Conservation (phyloP, 2,797 vertebrate species). For the Sebastes hubbsi region DNA sequence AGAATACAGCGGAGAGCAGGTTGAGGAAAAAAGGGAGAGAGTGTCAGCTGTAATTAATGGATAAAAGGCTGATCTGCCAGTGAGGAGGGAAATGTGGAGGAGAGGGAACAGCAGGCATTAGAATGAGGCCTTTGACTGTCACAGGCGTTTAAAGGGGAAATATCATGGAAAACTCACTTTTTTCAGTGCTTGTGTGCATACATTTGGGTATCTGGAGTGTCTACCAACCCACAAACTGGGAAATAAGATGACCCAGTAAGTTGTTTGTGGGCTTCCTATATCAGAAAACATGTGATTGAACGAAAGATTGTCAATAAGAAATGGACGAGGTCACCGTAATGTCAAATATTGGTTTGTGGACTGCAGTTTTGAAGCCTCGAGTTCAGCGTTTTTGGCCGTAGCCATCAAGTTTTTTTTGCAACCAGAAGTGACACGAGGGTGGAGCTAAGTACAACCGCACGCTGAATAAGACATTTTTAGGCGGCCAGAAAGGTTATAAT, state of each 20-base stretch:
- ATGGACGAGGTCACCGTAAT: too few relatives aligned
- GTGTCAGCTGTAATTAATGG: conserved; percentile 54
- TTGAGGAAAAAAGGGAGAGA: conserved; percentile 21
- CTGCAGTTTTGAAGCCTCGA: too few relatives aligned
- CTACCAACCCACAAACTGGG: neutral
- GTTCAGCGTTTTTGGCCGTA: too few relatives aligned
- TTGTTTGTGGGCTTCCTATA: neutral
- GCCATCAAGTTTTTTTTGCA: too few relatives aligned
- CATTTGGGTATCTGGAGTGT: neutral
- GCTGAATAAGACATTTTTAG: too few relatives aligned
- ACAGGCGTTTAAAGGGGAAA: conserved; percentile 1
- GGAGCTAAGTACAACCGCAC: too few relatives aligned
- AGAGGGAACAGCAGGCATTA: conserved; percentile 27
- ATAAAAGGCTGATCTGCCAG: conserved; percentile 42
- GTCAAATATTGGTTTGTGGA: too few relatives aligned
- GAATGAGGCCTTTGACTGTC: conserved; percentile 10
- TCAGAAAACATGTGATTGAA: neutral
- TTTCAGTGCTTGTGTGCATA: neutral
- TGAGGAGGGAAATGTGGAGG: conserved; percentile 36
- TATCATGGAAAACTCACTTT: neutral
- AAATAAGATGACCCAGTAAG: neutral
- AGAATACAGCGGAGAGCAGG: conserved; percentile 10
- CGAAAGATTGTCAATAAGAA: too few relatives aligned
- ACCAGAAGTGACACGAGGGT: too few relatives aligned
- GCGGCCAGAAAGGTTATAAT: too few relatives aligned